A percentile compares a stretch with the other conserved stretches of the same genome.
Conservation (phyloP, 2,888 invertebrate species). For the Ptilodon capucinus region DNA sequence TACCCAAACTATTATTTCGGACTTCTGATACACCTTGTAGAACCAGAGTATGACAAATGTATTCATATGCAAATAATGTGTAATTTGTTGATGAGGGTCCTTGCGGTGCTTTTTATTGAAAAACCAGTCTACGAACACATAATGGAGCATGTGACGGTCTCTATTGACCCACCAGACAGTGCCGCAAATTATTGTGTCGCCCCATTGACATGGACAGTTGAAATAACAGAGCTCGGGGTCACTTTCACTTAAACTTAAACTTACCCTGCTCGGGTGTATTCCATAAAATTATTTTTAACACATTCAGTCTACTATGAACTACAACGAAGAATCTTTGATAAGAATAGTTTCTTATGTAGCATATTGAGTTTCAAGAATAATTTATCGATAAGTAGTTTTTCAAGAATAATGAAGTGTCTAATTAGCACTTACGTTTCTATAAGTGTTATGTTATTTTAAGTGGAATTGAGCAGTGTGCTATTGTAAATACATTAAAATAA, state of each 20-base stretch:
- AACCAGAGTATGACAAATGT: conserved; percentile 50
- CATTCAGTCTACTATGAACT: not conserved
- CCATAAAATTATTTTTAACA: not conserved
- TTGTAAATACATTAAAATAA: too few relatives aligned
- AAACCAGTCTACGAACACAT: conserved; percentile 62
- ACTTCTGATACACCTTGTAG: conserved; percentile 63
- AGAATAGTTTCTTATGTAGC: too few relatives aligned
- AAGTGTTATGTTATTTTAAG: too few relatives aligned
- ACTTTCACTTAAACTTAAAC: conserved; percentile 19
- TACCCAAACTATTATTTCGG: too few relatives aligned
- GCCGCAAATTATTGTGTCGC: conserved; percentile 49
- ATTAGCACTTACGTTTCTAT: too few relatives aligned
- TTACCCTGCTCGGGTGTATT: not conserved
- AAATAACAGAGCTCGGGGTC: conserved; percentile 55
- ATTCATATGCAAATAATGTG: conserved; percentile 78
- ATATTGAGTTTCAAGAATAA: too few relatives aligned
- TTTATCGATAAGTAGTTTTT: too few relatives aligned
- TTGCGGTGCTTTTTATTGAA: conserved; percentile 74
- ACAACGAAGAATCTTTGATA: too few relatives aligned
- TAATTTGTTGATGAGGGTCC: conserved; percentile 82
- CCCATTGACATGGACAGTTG: conserved; percentile 59
- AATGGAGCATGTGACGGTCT: conserved; percentile 75
- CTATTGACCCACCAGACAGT: conserved; percentile 60
- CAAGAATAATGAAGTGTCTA: too few relatives aligned
- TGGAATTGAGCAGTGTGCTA: too few relatives aligned